Conservation (phyloP, 1,140 invertebrate genomes). For the Eupristina koningsbergeri region DNA sequence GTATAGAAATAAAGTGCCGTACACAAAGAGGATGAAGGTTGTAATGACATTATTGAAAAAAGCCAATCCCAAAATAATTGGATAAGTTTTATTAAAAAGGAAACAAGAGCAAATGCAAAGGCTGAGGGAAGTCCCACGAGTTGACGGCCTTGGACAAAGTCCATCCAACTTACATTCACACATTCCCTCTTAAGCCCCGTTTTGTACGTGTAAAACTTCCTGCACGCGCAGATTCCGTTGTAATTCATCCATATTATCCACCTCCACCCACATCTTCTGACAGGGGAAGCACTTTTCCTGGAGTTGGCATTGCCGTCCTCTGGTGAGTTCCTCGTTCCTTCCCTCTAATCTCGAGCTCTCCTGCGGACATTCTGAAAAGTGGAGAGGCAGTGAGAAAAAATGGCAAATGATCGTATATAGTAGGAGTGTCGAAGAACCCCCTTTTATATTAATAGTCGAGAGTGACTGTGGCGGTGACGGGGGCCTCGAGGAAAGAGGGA, state of each 20-base stretch:
- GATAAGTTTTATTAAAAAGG: too few relatives aligned
- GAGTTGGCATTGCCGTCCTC: too few relatives aligned
- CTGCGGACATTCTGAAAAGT: neutral
- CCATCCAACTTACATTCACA: neutral
- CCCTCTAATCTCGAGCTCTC: neutral
- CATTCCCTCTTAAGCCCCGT: neutral
- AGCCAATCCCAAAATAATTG: too few relatives aligned
- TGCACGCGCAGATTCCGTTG: neutral
- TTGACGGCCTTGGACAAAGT: slow-evolving; percentile 6
- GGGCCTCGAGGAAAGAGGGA: slow-evolving; percentile 58
- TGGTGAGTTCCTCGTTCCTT: neutral
- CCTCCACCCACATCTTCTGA: neutral
- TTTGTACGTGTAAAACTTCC: neutral
- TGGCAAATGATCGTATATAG: slow-evolving; percentile 52
- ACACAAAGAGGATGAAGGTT: too few relatives aligned
- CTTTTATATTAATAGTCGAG: slow-evolving; percentile 73
- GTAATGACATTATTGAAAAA: too few relatives aligned
- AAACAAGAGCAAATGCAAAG: too few relatives aligned
- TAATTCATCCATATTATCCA: neutral
- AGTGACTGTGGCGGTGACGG: slow-evolving; percentile 63
- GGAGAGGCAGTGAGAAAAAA: neutral
- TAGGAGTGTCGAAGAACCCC: slow-evolving; percentile 71
- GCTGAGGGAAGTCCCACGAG: neutral
- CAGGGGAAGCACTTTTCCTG: neutral
- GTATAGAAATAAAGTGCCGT: too few relatives aligned